Evolutionary conservation across 53 echinoderm and acorn worm genomes (phyloP), one percentile per base, ranked within the genome.

Genomic region (Temnopleurus reevesii): DNA sequence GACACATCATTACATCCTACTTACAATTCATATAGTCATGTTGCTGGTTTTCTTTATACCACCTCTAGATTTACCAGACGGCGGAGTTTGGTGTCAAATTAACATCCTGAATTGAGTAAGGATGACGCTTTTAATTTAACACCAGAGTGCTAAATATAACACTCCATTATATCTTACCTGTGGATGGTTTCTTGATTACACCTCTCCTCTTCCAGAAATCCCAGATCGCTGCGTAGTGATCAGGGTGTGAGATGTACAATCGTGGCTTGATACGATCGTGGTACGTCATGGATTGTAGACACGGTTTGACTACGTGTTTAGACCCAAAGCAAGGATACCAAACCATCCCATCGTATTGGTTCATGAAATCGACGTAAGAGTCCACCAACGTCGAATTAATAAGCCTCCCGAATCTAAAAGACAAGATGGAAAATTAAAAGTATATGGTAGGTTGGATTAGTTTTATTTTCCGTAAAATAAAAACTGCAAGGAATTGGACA

Each of bases 311-410:
- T 10, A 87, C 44, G 19, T 66, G 28, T 23, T 51, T 35, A 35
- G 88, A 66, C 31, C 88, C 88, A 28, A 87, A 87, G 88, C 88
- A 87, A 0, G 88, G 88, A 21, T 87, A 87, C 88, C 88, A 87
- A 4, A 87, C 36, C 15, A 87, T 34, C 21, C 71, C 51, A n/a
- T 87, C 17, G 4, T 87, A 87, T 36, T 87, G 88, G 21, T 51
- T 49, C 88, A 87, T 87, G 88, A 31, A 87, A 1, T 51, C 31
- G 53, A 87, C 35, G 36, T 87, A 87, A 2, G 71, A 19, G 8
- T 66, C 49, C 8, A 87, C 24, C 47, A 30, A 51, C n/a, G 49
- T 87, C 19, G 65, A 65, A 35, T 87, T 87, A 8, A 3, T 12
- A 9, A 87, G 46, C 8, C 88, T 71, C 18, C 71, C 88, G 46